Base-by-base conservation (phyloP, 2,888 invertebrate species). In the Callyntrura sp. region DNA sequence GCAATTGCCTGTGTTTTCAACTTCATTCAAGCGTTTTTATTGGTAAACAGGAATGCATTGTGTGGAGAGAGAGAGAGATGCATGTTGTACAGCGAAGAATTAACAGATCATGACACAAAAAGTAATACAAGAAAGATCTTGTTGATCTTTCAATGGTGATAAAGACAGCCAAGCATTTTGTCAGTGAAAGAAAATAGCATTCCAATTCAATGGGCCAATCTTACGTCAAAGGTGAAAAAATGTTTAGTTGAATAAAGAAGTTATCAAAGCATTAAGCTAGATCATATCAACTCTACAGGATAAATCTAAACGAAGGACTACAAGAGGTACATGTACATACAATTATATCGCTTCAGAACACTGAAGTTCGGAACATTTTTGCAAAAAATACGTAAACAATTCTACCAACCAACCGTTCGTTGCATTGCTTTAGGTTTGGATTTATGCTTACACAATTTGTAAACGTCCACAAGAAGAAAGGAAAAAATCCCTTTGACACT, bases 1-100 rank as follows among this genome's bases (percentile, higher is more conserved):
- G n/a, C n/a, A n/a, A n/a, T n/a, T 1, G 68, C 14, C 17, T 12
- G 12, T 8, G 0, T 28, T 68, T 57, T 57, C 57, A 68, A 28
- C 68, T 35, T 28, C 68, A 68, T 68, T 68, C 68, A 68, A 11
- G 68, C 68, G 5, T 68, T 17, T 57, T 57, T 57, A 57, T 57
- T 57, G 17, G 20, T 57, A 2, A 57, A 51, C 51, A 51, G 12
- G n/a, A n/a, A 45, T 51, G 51, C 51, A 51, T n/a, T n/a, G n/a
- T n/a, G n/a, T n/a, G n/a, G n/a, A n/a, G n/a, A n/a, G n/a, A 51
- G 45, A 45, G 6, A 11, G 11, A 14, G 9, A 12, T 14, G 55
- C 55, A n/a, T 55, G 55, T 14, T 55, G 55, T 12, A 55, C 9
- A 51, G 51, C n/a, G 12, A 51, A 51, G 14, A 51, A n/a, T n/a